These are phyloP conservation scores for Rousettus madagascariensis DNA, from an alignment of 2,797 vertebrate genomes.

Conservation along the genomic window DNA sequence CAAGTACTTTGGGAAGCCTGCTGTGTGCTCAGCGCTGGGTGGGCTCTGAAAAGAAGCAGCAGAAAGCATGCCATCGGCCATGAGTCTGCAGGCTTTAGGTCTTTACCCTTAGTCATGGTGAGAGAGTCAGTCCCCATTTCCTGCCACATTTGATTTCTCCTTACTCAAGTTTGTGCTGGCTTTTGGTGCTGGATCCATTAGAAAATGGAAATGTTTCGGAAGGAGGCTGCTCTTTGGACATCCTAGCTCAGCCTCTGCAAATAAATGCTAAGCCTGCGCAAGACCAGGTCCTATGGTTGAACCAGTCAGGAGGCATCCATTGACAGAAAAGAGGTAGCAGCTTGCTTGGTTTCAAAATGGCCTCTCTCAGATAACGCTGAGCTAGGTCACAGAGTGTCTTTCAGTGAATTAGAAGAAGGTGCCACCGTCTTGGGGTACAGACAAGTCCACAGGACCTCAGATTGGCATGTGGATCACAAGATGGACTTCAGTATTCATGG, in stretches of 20 bases:
- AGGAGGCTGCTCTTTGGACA: background rate
- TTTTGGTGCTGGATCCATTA: background rate
- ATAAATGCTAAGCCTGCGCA: background rate
- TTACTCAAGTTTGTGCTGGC: background rate
- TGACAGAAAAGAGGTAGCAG: background rate
- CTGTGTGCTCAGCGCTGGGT: background rate
- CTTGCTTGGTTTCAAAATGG: constrained; percentile 22
- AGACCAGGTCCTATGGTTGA: accelerated
- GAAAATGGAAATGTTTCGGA: background rate
- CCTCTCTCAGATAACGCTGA: background rate
- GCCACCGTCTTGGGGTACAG: background rate
- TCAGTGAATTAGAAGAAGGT: background rate
- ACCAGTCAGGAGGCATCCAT: background rate
- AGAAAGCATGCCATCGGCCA: background rate
- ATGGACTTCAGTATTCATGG: background rate
- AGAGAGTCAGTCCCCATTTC: background rate
- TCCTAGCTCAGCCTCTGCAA: background rate
- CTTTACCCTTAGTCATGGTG: background rate
- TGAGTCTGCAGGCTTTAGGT: accelerated
- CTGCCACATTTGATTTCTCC: background rate
- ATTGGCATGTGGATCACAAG: background rate
- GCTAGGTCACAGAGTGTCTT: background rate
- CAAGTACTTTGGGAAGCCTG: background rate
- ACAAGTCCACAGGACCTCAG: background rate
- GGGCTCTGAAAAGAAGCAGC: background rate